phyloP scores from a whole-genome alignment of 2,888 invertebrate species.

The Campopleginae sp. region DNA sequence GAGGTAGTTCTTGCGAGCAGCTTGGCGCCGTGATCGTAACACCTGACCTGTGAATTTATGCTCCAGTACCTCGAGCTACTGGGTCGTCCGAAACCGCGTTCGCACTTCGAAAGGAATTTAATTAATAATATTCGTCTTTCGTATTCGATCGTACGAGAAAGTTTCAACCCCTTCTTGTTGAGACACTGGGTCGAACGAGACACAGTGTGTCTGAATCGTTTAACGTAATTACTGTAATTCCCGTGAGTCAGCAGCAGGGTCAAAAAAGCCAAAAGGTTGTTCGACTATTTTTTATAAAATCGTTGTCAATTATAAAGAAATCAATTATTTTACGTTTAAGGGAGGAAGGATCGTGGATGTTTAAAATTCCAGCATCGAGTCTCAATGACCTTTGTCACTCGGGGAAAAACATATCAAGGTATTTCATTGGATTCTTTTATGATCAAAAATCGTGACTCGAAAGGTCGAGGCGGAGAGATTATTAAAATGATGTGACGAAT shows the following conservation, averaged over 20 bases:
- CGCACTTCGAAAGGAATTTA: constrained; percentile 4
- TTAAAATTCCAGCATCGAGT: constrained; percentile 8
- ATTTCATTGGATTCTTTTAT: constrained; percentile 10
- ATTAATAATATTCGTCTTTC: not conserved
- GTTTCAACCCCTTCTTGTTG: not conserved
- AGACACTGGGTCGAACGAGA: not conserved
- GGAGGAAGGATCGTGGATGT: constrained; percentile 1
- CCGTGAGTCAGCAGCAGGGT: not conserved
- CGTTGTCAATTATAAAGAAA: constrained; percentile 77
- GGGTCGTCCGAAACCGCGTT: not conserved
- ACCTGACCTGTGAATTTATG: constrained; percentile 19
- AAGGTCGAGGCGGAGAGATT: not conserved
- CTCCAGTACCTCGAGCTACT: constrained; percentile 3
- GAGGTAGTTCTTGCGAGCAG: constrained; percentile 12
- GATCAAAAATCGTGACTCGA: constrained; percentile 60
- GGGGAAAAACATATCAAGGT: constrained; percentile 10
- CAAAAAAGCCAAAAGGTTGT: constrained; percentile 14
- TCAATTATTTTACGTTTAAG: constrained; percentile 65
- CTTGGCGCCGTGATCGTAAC: constrained; percentile 49
- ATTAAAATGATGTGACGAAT: constrained; percentile 8
- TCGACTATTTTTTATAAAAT: constrained; percentile 72
- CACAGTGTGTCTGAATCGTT: not conserved
- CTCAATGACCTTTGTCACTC: not conserved
- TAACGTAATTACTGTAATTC: constrained; percentile 12
- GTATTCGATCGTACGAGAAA: not conserved